phyloP scores from a whole-genome alignment of 2,113 vertebrate genomes.

The Colistium nudipinnis region DNA sequence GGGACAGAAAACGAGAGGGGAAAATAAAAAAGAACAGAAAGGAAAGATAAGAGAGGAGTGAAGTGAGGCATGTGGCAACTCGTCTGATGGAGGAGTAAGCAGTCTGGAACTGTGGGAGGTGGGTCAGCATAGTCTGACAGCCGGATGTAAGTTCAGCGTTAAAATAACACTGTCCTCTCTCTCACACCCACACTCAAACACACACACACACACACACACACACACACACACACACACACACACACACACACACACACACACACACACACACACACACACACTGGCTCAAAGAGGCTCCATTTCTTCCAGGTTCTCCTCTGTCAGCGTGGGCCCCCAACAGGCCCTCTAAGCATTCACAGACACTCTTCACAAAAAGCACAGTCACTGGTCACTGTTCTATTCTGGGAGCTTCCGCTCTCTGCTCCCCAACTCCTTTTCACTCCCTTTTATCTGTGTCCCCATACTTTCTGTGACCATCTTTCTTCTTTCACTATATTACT shows the following conservation, averaged over 20 bases:
- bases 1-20: background rate
- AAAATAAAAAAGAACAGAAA: background rate
- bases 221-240: slow-evolving; percentile 12
- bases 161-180: slow-evolving; percentile 70
- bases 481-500: background rate
- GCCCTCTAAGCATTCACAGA: slow-evolving; percentile 76
- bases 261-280: slow-evolving; percentile 10
- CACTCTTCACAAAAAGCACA: slow-evolving; percentile 73
- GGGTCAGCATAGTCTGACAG: slow-evolving; percentile 26
- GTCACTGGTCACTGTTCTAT: slow-evolving; percentile 66
- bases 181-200: slow-evolving; percentile 30
- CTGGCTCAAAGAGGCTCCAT: slow-evolving; percentile 48
- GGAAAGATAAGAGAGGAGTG: background rate
- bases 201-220: slow-evolving; percentile 5
- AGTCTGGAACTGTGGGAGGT: background rate
- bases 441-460: slow-evolving; percentile 25
- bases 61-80: slow-evolving; percentile 20
- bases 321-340: slow-evolving; percentile 65
- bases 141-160: slow-evolving; percentile 69
- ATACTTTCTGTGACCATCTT: background rate
- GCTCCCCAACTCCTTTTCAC: slow-evolving; percentile 19
- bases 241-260: slow-evolving; percentile 27
- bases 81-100: slow-evolving; percentile 10
- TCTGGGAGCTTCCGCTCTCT: slow-evolving; percentile 65
- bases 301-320: slow-evolving; percentile 67